Evolutionary conservation across 2,113 vertebrate species (phyloP).

Genomic region (Heterocephalus glaber): DNA sequence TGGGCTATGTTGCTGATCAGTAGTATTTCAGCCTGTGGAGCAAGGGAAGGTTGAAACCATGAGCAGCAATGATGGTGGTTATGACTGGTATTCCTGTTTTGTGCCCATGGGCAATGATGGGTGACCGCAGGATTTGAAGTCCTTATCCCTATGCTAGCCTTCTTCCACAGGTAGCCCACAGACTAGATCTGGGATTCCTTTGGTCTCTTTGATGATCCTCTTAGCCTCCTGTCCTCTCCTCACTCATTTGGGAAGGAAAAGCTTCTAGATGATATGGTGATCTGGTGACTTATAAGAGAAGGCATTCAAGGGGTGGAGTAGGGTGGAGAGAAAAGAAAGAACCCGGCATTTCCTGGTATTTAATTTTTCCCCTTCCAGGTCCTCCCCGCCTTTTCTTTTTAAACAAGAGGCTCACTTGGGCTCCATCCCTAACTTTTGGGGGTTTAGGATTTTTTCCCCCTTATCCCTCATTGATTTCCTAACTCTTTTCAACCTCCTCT

Average conservation of each 20-base stretch:
- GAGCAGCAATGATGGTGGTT: background rate
- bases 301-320: conserved; percentile 9
- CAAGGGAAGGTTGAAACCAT: background rate
- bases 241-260: conserved; percentile 45
- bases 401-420: conserved; percentile 57
- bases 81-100: background rate
- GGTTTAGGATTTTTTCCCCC: background rate
- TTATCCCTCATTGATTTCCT: conserved; percentile 44
- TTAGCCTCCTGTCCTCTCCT: conserved; percentile 28
- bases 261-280: background rate
- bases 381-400: background rate
- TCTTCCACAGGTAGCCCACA: background rate
- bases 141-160: background rate
- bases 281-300: conserved; percentile 52
- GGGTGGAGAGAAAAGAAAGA: conserved; percentile 50
- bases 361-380: background rate
- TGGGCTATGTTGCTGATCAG: background rate
- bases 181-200: background rate
- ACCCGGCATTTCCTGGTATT: conserved; percentile 61
- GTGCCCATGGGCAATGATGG: background rate
- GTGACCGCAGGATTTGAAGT: conserved; percentile 1
- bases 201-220: background rate
- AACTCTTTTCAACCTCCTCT: conserved; percentile 41
- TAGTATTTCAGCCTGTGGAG: background rate
- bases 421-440: conserved; percentile 40